Evolutionary conservation across 2,797 vertebrate species (phyloP).

Genomic region (Arnoldichthys spilopterus): DNA sequence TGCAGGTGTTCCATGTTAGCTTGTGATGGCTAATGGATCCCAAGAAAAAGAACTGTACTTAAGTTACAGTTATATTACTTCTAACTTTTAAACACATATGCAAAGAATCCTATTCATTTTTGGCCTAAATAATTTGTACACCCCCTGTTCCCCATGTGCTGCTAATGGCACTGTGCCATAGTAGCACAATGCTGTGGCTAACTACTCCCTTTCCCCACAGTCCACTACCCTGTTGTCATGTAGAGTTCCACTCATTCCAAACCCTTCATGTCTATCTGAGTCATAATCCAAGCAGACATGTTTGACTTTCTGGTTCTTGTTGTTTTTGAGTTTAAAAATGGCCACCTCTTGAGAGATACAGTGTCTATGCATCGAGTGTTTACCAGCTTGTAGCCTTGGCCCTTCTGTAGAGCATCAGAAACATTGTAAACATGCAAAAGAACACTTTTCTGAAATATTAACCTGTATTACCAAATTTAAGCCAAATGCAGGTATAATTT

Average conservation of each 20-base stretch:
- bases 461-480: not conserved
- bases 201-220: slow-evolving; percentile 35
- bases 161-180: slow-evolving; percentile 22
- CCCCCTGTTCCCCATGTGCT: slow-evolving; percentile 24
- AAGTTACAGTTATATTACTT: not conserved
- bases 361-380: not conserved
- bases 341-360: not conserved
- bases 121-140: slow-evolving; percentile 29
- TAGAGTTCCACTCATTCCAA: slow-evolving; percentile 27
- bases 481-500: not conserved
- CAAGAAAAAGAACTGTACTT: not conserved
- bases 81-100: slow-evolving; percentile 4
- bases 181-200: slow-evolving; percentile 33
- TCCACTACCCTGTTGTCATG: slow-evolving; percentile 37
- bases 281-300: slow-evolving; percentile 50
- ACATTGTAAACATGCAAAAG: not conserved
- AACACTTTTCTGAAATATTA: slow-evolving; percentile 13
- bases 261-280: slow-evolving; percentile 48
- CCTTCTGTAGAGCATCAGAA: not conserved
- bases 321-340: not conserved
- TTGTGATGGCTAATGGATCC: not conserved
- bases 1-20: not conserved
- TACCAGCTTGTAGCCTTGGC: not conserved
- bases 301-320: slow-evolving; percentile 53
- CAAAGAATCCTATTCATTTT: slow-evolving; percentile 33